Evolutionary conservation across 2,113 vertebrate genomes (phyloP).

Genomic region (Phylloscopus trochilus): DNA sequence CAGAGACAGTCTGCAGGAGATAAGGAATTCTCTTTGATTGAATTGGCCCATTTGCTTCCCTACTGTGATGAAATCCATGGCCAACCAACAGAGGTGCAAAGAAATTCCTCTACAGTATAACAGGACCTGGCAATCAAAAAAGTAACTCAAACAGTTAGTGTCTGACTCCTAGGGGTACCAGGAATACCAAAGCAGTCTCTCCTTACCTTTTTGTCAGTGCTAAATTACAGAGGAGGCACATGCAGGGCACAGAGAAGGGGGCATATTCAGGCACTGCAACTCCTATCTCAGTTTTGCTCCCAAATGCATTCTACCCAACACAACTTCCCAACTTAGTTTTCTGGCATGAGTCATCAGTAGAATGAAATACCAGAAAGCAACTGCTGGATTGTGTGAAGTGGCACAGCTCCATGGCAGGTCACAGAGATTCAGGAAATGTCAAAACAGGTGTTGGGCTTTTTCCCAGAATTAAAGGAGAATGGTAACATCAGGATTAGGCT

Average conservation of each 20-base stretch:
- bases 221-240: not conserved
- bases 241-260: not conserved
- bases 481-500: not conserved
- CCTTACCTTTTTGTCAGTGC: not conserved
- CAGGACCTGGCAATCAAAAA: not conserved
- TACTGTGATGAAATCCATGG: not conserved
- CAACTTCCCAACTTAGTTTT: not conserved
- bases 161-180: not conserved
- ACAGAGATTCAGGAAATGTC: not conserved
- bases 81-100: not conserved
- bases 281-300: not conserved
- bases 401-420: not conserved
- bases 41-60: not conserved
- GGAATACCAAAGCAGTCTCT: not conserved
- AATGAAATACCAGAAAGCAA: not conserved
- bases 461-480: not conserved
- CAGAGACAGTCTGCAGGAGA: slow-evolving; percentile 14
- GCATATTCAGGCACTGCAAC: not conserved
- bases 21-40: slow-evolving; percentile 13
- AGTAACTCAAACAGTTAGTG: not conserved
- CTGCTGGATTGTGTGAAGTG: not conserved
- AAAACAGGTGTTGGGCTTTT: not conserved
- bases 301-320: not conserved
- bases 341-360: not conserved
- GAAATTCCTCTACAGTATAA: not conserved